phyloP scores from a whole-genome alignment of 1,140 invertebrate genomes.

The Arion vulgaris region DNA sequence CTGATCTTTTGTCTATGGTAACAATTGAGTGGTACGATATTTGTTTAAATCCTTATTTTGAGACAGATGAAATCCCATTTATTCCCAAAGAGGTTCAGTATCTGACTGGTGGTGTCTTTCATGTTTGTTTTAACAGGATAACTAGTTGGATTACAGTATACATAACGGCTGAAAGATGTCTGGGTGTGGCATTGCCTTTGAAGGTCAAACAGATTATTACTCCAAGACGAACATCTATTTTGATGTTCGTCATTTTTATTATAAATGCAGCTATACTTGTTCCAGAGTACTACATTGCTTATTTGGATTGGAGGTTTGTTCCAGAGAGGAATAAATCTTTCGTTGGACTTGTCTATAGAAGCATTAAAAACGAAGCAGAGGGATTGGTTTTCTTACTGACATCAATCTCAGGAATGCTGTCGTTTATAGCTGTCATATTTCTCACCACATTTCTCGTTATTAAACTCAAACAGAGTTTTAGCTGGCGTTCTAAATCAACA shows the following conservation, averaged over 20 bases:
- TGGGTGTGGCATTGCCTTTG: constrained; percentile 4
- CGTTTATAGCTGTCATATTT: not conserved
- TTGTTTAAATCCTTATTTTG: constrained; percentile 9
- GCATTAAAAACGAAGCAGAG: not conserved
- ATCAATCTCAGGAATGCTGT: not conserved
- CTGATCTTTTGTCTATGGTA: not conserved
- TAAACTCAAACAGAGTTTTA: not conserved
- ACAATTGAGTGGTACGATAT: constrained; percentile 3
- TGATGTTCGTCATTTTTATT: not conserved
- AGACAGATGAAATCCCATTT: not conserved
- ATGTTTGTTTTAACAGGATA: not conserved
- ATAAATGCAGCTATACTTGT: not conserved
- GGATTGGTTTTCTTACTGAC: not conserved
- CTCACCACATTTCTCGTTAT: not conserved
- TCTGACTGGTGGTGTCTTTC: not conserved
- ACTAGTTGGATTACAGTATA: constrained; percentile 21
- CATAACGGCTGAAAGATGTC: constrained; percentile 10
- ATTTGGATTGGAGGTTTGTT: constrained; percentile 9
- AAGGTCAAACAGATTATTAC: constrained; percentile 18
- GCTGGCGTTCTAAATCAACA: not conserved
- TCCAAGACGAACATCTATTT: not conserved
- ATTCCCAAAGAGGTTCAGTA: not conserved
- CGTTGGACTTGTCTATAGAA: not conserved
- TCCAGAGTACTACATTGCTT: not conserved
- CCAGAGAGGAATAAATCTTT: not conserved